Conservation (phyloP, 2,113 vertebrate species). For the Tylochromis polylepis region DNA sequence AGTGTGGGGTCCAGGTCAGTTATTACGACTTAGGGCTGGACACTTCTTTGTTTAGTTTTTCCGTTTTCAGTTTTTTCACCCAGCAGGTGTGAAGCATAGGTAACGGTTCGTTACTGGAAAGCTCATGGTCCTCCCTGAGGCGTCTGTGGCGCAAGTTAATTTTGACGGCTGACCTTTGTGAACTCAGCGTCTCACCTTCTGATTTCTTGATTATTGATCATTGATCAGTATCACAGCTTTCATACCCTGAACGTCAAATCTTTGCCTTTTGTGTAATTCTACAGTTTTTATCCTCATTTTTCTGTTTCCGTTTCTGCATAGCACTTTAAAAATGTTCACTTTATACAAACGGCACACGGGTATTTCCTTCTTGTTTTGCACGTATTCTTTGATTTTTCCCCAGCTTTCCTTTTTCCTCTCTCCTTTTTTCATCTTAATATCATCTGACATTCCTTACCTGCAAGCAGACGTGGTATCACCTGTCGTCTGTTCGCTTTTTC, state of each 20-base stretch:
- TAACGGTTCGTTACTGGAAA: not conserved
- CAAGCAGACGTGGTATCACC: slow-evolving; percentile 39
- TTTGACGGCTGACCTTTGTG: not conserved
- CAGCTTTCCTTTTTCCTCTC: not conserved
- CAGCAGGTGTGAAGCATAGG: not conserved
- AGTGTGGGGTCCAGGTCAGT: not conserved
- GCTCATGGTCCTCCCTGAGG: not conserved
- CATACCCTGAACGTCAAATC: not conserved
- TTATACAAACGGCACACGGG: not conserved
- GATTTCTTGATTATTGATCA: not conserved
- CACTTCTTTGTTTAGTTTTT: not conserved
- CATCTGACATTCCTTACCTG: slow-evolving; percentile 46
- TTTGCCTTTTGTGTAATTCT: not conserved
- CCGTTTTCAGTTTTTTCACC: not conserved
- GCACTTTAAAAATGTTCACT: not conserved
- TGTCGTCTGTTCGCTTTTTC: slow-evolving; percentile 33
- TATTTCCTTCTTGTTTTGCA: not conserved
- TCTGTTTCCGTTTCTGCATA: not conserved
- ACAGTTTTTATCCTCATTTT: not conserved
- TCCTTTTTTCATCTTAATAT: slow-evolving; percentile 10
- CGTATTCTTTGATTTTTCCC: slow-evolving; percentile 1
- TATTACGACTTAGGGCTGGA: not conserved
- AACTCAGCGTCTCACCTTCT: not conserved
- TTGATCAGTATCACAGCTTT: not conserved
- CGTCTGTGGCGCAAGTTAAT: not conserved